phyloP scores from a whole-genome alignment of 2,113 vertebrate species.

The Zeus faber region DNA sequence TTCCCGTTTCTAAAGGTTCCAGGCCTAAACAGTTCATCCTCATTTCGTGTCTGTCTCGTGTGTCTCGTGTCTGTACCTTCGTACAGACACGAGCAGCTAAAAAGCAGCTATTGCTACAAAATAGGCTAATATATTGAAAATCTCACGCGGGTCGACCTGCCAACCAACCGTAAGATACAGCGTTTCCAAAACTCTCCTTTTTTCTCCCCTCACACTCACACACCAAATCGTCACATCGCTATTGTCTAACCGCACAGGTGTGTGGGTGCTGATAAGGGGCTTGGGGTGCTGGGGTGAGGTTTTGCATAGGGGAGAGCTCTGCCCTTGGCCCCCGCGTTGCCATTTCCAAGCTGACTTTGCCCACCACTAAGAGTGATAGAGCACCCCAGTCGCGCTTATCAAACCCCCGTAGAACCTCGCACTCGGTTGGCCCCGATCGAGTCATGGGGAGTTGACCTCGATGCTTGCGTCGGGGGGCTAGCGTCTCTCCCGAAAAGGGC shows the following conservation, averaged over 20 bases:
- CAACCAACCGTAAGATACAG: too few species aligned
- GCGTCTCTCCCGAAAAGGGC: background rate
- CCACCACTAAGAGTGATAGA: slow-evolving; percentile 9
- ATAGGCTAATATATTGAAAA: too few species aligned
- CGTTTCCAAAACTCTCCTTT: background rate
- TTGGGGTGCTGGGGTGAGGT: slow-evolving; percentile 49
- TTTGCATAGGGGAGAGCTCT: slow-evolving; percentile 41
- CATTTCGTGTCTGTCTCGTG: too few species aligned
- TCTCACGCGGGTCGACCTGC: too few species aligned
- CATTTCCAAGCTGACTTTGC: slow-evolving; percentile 60
- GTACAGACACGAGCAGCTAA: too few species aligned
- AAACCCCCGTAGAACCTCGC: too few species aligned
- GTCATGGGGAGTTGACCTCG: slow-evolving; percentile 42
- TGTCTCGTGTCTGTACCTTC: too few species aligned
- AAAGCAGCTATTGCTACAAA: too few species aligned
- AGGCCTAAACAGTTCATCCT: too few species aligned
- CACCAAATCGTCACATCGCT: slow-evolving; percentile 12
- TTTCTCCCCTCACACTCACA: slow-evolving; percentile 7
- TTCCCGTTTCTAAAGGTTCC: too few species aligned
- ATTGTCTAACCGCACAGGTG: slow-evolving; percentile 68
- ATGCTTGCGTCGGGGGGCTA: background rate
- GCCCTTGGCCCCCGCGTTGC: slow-evolving; percentile 54
- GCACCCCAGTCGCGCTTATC: slow-evolving; percentile 55
- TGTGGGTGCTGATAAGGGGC: slow-evolving; percentile 66
- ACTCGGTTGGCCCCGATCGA: slow-evolving; percentile 36